A percentile compares a stretch with the other conserved stretches of the same genome.
Conservation (phyloP, 2,888 invertebrate species). For the Hedychridium roseum region DNA sequence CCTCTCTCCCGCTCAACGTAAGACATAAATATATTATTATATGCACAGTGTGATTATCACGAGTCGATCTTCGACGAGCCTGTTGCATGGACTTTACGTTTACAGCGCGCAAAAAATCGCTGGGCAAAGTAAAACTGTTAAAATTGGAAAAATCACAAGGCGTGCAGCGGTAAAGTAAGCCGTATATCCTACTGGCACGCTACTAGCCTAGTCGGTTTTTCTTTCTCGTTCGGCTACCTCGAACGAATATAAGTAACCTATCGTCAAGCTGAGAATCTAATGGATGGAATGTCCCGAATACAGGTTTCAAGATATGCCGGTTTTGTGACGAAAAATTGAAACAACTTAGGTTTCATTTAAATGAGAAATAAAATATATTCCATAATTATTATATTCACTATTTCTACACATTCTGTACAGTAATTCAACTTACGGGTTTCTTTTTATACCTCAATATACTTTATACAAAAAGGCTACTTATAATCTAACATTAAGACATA, state of each 20-base stretch:
- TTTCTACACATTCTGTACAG: constrained; percentile 65
- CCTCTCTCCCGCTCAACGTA: constrained; percentile 20
- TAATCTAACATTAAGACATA: constrained; percentile 65
- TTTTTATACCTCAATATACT: constrained; percentile 63
- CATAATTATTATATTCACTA: constrained; percentile 65
- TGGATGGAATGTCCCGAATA: constrained; percentile 49
- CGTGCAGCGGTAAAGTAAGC: constrained; percentile 23
- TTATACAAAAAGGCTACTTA: constrained; percentile 65
- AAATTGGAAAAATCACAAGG: constrained; percentile 18
- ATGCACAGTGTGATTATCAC: constrained; percentile 39
- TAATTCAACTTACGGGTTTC: constrained; percentile 63
- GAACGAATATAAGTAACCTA: constrained; percentile 35
- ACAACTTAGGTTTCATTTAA: constrained; percentile 61
- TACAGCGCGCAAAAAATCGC: constrained; percentile 15
- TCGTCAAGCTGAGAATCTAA: constrained; percentile 37
- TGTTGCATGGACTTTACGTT: constrained; percentile 16
- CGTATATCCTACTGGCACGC: constrained; percentile 25
- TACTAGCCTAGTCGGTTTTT: constrained; percentile 9
- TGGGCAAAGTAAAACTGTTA: constrained; percentile 21
- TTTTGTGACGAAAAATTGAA: constrained; percentile 54
- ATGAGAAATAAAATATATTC: constrained; percentile 64
- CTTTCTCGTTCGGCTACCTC: constrained; percentile 17
- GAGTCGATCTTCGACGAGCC: constrained; percentile 26
- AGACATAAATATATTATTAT: constrained; percentile 35
- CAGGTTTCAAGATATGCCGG: constrained; percentile 40